Evolutionary conservation across 2,797 vertebrate species (phyloP).

Genomic region (Danio kyathit): DNA sequence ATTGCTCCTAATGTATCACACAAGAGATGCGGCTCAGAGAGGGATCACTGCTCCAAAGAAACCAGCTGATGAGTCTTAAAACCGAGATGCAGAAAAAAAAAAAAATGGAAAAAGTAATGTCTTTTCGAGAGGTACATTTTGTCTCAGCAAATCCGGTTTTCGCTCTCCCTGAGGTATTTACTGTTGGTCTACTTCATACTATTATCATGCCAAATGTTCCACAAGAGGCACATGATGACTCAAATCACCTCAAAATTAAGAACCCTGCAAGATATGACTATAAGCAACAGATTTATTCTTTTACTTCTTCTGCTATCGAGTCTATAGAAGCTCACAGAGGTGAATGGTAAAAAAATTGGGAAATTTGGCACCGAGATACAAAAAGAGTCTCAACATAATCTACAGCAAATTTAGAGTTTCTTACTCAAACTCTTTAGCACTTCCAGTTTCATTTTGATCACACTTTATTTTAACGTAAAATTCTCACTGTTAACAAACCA

Average conservation of each 20-base stretch:
- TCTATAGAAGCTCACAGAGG: too few species aligned
- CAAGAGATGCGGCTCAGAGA: constrained; percentile 65
- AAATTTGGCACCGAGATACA: too few species aligned
- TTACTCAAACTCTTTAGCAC: too few species aligned
- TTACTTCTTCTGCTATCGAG: too few species aligned
- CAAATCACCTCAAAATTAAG: neutral
- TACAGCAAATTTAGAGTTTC: too few species aligned
- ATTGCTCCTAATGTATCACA: constrained; percentile 76
- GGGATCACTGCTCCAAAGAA: constrained; percentile 41
- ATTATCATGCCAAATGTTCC: neutral
- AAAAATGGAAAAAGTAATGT: neutral
- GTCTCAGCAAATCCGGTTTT: neutral
- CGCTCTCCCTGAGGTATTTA: neutral
- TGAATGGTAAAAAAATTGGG: too few species aligned
- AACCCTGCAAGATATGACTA: neutral
- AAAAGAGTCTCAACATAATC: too few species aligned
- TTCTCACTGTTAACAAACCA: too few species aligned
- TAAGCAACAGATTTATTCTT: too few species aligned
- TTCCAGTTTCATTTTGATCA: too few species aligned
- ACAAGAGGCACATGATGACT: neutral
- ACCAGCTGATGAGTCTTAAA: constrained; percentile 43
- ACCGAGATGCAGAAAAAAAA: neutral
- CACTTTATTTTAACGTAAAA: too few species aligned
- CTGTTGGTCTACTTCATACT: neutral
- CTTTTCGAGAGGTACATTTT: neutral